Base-by-base conservation (phyloP, 1,140 invertebrate species). In the Zaprionus ornatus region DNA sequence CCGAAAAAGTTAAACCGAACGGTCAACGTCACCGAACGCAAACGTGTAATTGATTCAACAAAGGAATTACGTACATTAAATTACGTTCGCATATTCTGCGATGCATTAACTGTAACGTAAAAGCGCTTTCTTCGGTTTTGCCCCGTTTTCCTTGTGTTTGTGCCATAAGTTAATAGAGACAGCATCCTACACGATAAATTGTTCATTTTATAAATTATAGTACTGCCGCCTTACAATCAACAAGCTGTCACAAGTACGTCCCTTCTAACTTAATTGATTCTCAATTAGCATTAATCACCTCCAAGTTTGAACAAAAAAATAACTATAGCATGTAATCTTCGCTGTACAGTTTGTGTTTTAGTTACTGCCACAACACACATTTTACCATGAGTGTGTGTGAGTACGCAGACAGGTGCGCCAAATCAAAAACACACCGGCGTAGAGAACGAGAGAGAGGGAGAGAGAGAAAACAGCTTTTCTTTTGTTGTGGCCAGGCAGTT, bases 1-100 rank as follows among this genome's bases (percentile, higher is more conserved):
- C 35, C 57, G 29, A 56, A 69, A 62, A 69, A 69, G 68, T 59
- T 69, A 50, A 62, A 35, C 25, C 15, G 73, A 63, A 63, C 50
- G 74, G 73, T 65, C 73, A 75, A 75, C 82, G 83, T 86, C 82
- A 86, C 69, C 76, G 76, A 86, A 87, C 70, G 45, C 21, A 50
- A 50, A 50, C 45, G 62, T 72, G 83, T 84, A 80, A 86, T 81
- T 86, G 80, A 63, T 65, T 74, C 52, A 78, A 72, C 71, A 67
- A 79, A 66, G 74, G 66, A 77, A 69, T 74, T 66, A 60, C 50
- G 37, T 66, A 45, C 12, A 35, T 54, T 52, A 13, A 54, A 19
- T 12, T 23, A 13, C 45, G 12, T 13, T 21, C 19, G 19, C 19
- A 50, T 23, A 23, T 23, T 12, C 10, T 50, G 63, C 73, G 70